Base-by-base conservation (phyloP, 2,888 invertebrate species). In the Athrips mouffetella region DNA sequence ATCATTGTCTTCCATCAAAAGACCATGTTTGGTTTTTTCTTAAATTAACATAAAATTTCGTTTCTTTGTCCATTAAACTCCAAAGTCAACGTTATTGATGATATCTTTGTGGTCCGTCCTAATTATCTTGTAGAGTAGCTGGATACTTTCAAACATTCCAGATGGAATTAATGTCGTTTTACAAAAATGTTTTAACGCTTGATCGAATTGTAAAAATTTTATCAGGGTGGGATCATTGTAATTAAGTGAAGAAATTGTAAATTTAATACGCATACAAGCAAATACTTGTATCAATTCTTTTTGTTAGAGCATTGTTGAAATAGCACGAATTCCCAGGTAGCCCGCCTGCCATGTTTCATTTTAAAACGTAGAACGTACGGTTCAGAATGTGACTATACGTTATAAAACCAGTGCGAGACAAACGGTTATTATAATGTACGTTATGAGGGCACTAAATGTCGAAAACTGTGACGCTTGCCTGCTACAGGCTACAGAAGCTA, bases 381-480 rank as follows among this genome's bases (percentile, higher is more conserved):
- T 45, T 47, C 40, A 45, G 44, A 49, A 50, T 57, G 58, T 56
- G 57, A 57, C 52, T 57, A 50, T 51, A 46, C 48, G 55, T 52
- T 55, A 56, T 59, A 57, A 60, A 57, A 49, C 51, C 50, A 35
- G 49, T 45, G 27, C 45, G 61, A 65, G 71, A 72, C 67, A 65
- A 67, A 67, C 62, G 59, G 61, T 60, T 58, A 65, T 69, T 67
- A 68, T 67, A 66, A 69, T 67, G 58, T 58, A 63, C 63, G 63
- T 72, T 73, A 75, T 53, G 70, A 67, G 60, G 59, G 62, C 62
- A 73, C 59, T 73, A 71, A 73, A 76, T 63, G 70, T 73, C 67
- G 10, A 41, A 41, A 65, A 49, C 55, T 49, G 58, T 59, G 60
- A 63, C 57, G 58, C 53, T 61, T 44, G 49, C 41, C 41, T 25